Conservation (phyloP, 2,888 invertebrate genomes). For the Drosophila algonquin region DNA sequence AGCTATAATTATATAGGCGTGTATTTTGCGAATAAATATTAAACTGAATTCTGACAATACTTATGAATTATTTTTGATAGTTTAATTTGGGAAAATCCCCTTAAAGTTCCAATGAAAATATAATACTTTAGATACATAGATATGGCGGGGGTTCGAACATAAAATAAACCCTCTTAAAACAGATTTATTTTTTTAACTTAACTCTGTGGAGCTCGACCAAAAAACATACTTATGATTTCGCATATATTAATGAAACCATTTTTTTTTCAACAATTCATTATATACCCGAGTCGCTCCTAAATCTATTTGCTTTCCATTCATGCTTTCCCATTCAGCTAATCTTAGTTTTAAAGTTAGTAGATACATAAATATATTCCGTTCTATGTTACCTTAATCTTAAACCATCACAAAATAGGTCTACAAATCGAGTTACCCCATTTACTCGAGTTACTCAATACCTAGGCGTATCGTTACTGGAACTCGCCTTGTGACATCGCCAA, state of each 20-base stretch:
- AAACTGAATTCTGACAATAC: too few relatives aligned
- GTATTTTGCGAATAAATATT: too few relatives aligned
- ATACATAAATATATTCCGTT: slow-evolving; percentile 1
- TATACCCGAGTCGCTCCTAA: background rate
- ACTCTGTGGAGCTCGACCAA: background rate
- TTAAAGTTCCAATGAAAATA: too few relatives aligned
- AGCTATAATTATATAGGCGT: too few relatives aligned
- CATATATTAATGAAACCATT: background rate
- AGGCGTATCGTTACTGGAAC: slow-evolving; percentile 77
- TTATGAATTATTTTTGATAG: too few relatives aligned
- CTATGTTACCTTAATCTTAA: slow-evolving; percentile 40
- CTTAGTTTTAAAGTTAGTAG: background rate
- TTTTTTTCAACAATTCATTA: background rate
- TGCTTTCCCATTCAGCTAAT: slow-evolving; percentile 16
- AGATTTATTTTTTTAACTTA: background rate
- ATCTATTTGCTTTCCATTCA: too few relatives aligned
- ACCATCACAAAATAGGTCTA: slow-evolving; percentile 77
- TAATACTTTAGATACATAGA: too few relatives aligned
- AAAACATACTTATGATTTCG: background rate
- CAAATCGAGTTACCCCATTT: slow-evolving; percentile 83
- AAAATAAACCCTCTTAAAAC: background rate
- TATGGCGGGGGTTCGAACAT: background rate
- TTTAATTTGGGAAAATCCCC: too few relatives aligned
- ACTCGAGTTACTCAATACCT: slow-evolving; percentile 82
- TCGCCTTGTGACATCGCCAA: slow-evolving; percentile 81